Evolutionary conservation across 2,888 invertebrate genomes (phyloP), one percentile per base, ranked within the genome.

Genomic region (Cataglyphis altisquamis): DNA sequence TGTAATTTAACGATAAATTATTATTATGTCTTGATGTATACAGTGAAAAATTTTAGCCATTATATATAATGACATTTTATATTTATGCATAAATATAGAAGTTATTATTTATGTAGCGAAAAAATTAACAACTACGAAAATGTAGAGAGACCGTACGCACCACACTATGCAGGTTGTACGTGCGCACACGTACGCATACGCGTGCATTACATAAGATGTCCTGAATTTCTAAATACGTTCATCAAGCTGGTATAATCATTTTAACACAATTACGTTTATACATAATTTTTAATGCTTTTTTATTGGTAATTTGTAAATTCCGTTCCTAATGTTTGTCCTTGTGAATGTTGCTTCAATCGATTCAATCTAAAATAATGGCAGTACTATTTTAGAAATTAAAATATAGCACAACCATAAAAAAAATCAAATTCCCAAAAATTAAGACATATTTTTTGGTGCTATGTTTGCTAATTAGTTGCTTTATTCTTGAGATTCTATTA

Each of bases 111-210:
- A 48, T 18, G 5, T 55, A n/a, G 5, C n/a, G 12, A 55, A 39
- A 66, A 25, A 45, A 74, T 41, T 73, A 74, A 74, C 41, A 45
- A 45, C 29, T 32, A 8, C 29, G 21, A 9, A 39, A 64, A n/a
- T n/a, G 36, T 25, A 60, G 36, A 6, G 10, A 39, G 10, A 39
- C 2, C 8, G n/a, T 52, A 18, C 45, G 45, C 18, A n/a, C n/a
- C 15, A 48, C 18, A 48, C 6, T 6, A 48, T 48, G 48, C 48
- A 41, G 10, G 10, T 8, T 41, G 1, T 5, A 18, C 18, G 48
- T n/a, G 15, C 5, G 1, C 18, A 45, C 2, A 8, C 0, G 2
- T 8, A 8, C 18, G 4, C n/a, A 52, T 5, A n/a, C 18, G 18
- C 18, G 12, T 12, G 4, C 18, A 8, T 52, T 52, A 52, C 8